These are phyloP conservation scores for Porites cylindrica DNA, from an alignment of 92 coral and sea anemone genomes.

Conservation along the genomic window DNA sequence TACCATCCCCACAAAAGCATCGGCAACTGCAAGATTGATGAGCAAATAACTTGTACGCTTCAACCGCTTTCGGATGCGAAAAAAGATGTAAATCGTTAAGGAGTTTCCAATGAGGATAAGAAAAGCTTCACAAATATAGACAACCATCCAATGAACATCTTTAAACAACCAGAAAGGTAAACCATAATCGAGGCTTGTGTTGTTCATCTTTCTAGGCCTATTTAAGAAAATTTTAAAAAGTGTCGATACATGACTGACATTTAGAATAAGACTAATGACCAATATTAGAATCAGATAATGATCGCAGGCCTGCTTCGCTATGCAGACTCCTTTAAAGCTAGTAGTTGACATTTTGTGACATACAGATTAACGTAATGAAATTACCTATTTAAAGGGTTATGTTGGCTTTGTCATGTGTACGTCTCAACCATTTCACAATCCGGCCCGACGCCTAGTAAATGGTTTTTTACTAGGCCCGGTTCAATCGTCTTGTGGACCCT, in stretches of 20 bases:
- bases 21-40: conserved; percentile 1
- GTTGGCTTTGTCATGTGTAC: too few relatives aligned
- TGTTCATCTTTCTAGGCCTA: neutral
- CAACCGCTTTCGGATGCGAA: neutral
- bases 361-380: too few relatives aligned
- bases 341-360: too few relatives aligned
- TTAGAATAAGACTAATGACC: too few relatives aligned
- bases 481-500: too few relatives aligned
- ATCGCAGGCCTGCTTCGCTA: too few relatives aligned
- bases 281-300: too few relatives aligned
- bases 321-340: too few relatives aligned
- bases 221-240: neutral
- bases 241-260: neutral
- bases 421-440: too few relatives aligned
- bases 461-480: too few relatives aligned
- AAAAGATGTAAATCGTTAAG: neutral
- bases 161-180: neutral
- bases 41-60: conserved; percentile 1
- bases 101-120: neutral
- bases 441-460: too few relatives aligned
- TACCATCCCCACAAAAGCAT: neutral
- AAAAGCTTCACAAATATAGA: neutral
- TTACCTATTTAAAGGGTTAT: too few relatives aligned
- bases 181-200: neutral
- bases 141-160: neutral